These are phyloP conservation scores for Zaprionus gabonicus DNA, from an alignment of 1,140 invertebrate species.

Conservation along the genomic window DNA sequence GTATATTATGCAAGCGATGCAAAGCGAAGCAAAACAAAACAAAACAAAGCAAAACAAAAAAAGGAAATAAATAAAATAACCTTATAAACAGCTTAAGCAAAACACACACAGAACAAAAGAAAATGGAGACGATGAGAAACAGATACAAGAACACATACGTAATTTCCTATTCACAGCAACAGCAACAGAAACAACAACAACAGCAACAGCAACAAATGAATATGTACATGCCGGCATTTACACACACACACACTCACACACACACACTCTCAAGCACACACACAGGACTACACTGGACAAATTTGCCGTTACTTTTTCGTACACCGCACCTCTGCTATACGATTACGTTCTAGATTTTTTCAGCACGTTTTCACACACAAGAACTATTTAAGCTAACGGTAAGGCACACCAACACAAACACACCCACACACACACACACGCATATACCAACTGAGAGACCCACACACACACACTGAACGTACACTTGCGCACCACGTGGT, in stretches of 20 bases:
- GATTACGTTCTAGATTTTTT: slow-evolving; percentile 68
- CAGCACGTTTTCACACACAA: slow-evolving; percentile 70
- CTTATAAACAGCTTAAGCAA: slow-evolving; percentile 56
- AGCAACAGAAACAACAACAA: slow-evolving; percentile 42
- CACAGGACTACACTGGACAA: slow-evolving; percentile 14
- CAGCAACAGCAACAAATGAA: slow-evolving; percentile 30
- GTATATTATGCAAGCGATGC: slow-evolving; percentile 46
- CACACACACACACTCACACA: slow-evolving; percentile 18
- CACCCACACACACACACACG: slow-evolving; percentile 40
- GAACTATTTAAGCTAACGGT: slow-evolving; percentile 7
- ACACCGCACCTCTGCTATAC: slow-evolving; percentile 55
- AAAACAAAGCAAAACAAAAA: not conserved
- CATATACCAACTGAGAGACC: not conserved
- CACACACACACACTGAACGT: slow-evolving; percentile 23
- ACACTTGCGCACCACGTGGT: slow-evolving; percentile 13
- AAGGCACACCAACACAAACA: slow-evolving; percentile 28
- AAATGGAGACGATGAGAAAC: slow-evolving; percentile 20
- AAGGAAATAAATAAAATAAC: slow-evolving; percentile 55
- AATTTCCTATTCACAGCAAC: slow-evolving; percentile 61
- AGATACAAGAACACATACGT: slow-evolving; percentile 64
- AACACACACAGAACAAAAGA: not conserved
- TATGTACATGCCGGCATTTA: slow-evolving; percentile 42
- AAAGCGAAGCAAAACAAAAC: slow-evolving; percentile 5
- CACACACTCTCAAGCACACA: slow-evolving; percentile 23
- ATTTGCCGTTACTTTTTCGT: slow-evolving; percentile 63